Evolutionary conservation across 2,797 vertebrate genomes (phyloP).

Genomic region (Valencia hispanica): DNA sequence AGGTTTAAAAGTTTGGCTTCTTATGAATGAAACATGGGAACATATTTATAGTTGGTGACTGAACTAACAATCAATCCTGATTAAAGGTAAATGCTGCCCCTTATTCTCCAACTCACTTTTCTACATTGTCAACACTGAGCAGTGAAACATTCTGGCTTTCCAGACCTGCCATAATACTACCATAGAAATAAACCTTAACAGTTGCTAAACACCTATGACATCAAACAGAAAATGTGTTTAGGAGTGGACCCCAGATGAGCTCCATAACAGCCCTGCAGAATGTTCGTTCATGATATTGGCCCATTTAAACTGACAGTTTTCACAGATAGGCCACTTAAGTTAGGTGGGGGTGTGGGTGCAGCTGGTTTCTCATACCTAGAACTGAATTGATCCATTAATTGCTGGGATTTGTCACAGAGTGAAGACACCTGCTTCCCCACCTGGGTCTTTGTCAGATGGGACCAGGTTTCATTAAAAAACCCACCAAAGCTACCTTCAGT

Average conservation of each 20-base stretch:
- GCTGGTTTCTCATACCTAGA: slow-evolving; percentile 69
- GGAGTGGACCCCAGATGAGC: background rate
- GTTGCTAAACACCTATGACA: slow-evolving; percentile 8
- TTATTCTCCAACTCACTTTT: background rate
- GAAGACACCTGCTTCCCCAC: slow-evolving; percentile 74
- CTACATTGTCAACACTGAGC: background rate
- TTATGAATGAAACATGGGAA: background rate
- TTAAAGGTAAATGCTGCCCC: background rate
- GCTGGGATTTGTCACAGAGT: slow-evolving; percentile 72
- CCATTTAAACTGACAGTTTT: slow-evolving; percentile 31
- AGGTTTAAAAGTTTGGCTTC: background rate
- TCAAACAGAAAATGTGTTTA: slow-evolving; percentile 7
- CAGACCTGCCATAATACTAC: background rate
- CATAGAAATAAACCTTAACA: background rate
- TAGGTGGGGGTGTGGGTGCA: slow-evolving; percentile 48
- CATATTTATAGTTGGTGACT: background rate
- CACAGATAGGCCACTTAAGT: slow-evolving; percentile 34
- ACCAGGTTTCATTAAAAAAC: slow-evolving; percentile 44
- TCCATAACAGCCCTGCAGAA: slow-evolving; percentile 2
- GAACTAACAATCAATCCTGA: background rate
- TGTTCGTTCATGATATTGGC: slow-evolving; percentile 10
- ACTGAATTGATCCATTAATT: slow-evolving; percentile 74
- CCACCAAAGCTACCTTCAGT: slow-evolving; percentile 39
- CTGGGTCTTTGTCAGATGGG: slow-evolving; percentile 70
- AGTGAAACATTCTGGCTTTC: background rate